Evolutionary conservation across 1,140 invertebrate species (phyloP), one percentile per base, ranked within the genome.

Genomic region (Bombus turneri): DNA sequence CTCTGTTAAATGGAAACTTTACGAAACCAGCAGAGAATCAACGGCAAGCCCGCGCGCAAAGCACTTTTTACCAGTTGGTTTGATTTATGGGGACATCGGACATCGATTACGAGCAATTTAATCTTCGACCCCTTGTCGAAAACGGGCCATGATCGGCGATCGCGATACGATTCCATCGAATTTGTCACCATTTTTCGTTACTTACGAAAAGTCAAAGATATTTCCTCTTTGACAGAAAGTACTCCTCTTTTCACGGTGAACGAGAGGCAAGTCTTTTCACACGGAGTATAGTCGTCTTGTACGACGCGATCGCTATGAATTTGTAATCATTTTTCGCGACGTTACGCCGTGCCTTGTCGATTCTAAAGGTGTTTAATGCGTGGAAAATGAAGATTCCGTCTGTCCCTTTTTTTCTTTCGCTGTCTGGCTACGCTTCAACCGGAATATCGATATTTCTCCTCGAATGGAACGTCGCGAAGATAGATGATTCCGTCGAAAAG

Each of bases 81-180:
- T 34, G 81, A 78, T 83, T 77, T 69, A 83, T 59, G 22, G 34
- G n/a, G 22, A 34, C 34, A 41, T 69, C 18, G 81, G 43, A 41
- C 73, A 68, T 68, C 59, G 41, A 57, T 77, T 77, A 69, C 62
- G 43, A 1, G 43, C 18, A 57, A 83, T 83, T 77, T 77, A 68
- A 83, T 83, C 77, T 69, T 69, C 41, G 2, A 25, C n/a, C 31
- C 5, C 53, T 75, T 41, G 37, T 31, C 59, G n/a, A 22, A 77
- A 39, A 31, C 28, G 57, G 37, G 5, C 22, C 18, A 31, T 15
- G n/a, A 41, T 75, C 31, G 66, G 3, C 66, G 2, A 34, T 68
- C 34, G 31, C 9, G 31, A 22, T n/a, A 5, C 13, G 13, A 64
- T 66, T 31, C 2, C n/a, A 13, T 2, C n/a, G 13, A 62, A 62